phyloP scores from a whole-genome alignment of 2,888 invertebrate genomes.

The Carpatolechia fugitivella region DNA sequence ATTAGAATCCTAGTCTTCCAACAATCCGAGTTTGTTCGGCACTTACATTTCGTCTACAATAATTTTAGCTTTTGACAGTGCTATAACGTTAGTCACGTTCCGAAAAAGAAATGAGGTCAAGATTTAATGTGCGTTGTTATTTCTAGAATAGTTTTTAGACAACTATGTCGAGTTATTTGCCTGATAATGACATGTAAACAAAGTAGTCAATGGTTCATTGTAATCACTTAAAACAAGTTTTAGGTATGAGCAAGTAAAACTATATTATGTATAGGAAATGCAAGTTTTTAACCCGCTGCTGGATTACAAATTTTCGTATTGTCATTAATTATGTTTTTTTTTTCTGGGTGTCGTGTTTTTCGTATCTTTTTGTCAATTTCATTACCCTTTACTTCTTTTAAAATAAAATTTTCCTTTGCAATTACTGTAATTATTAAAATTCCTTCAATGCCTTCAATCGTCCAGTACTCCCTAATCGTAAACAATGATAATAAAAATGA shows the following conservation, averaged over 20 bases:
- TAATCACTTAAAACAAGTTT: neutral
- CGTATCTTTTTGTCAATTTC: too few relatives aligned
- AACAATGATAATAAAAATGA: neutral
- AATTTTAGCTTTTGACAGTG: conserved; percentile 21
- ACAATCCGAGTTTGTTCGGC: neutral
- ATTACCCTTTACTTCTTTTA: too few relatives aligned
- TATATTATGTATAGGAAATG: too few relatives aligned
- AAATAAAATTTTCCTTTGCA: too few relatives aligned
- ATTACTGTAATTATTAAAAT: too few relatives aligned
- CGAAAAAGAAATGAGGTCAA: conserved; percentile 64
- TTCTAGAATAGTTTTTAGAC: conserved; percentile 35
- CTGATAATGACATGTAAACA: conserved; percentile 6
- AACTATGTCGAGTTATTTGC: conserved; percentile 20
- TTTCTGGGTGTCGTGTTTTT: too few relatives aligned
- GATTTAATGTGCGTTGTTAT: conserved; percentile 46
- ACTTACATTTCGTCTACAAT: neutral
- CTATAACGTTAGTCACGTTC: conserved; percentile 39
- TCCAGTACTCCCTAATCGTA: neutral
- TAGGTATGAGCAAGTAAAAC: too few relatives aligned
- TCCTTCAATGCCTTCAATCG: neutral
- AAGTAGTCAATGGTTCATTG: neutral
- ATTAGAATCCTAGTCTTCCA: too few relatives aligned
- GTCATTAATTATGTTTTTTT: too few relatives aligned
- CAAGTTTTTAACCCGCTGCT: too few relatives aligned
- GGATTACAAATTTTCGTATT: too few relatives aligned